phyloP scores from a whole-genome alignment of 2,888 invertebrate species.

The Chrysomela aeneicollis region DNA sequence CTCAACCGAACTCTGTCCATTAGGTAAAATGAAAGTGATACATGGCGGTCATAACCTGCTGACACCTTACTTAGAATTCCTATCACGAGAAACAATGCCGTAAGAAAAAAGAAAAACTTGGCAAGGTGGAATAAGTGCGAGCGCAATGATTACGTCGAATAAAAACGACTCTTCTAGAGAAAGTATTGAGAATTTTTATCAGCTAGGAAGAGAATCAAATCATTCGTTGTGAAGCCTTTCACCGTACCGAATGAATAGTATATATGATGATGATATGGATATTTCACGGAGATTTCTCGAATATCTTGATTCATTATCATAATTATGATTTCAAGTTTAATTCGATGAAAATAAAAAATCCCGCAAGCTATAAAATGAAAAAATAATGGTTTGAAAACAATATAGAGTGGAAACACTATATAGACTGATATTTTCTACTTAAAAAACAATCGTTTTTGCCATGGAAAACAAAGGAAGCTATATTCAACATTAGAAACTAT shows the following conservation, averaged over 20 bases:
- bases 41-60: not conserved
- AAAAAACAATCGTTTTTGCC: too few relatives aligned
- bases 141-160: slow-evolving; percentile 15
- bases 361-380: too few relatives aligned
- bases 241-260: slow-evolving; percentile 11
- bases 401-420: too few relatives aligned
- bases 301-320: slow-evolving; percentile 13
- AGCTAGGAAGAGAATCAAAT: slow-evolving; percentile 16
- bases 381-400: too few relatives aligned
- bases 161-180: slow-evolving; percentile 27
- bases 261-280: not conserved
- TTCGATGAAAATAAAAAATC: not conserved
- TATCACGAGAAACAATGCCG: not conserved
- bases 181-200: slow-evolving; percentile 28
- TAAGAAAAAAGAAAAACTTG: not conserved
- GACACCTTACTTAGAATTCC: not conserved
- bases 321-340: slow-evolving; percentile 9
- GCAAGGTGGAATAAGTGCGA: not conserved
- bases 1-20: not conserved
- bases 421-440: too few relatives aligned
- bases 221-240: slow-evolving; percentile 23
- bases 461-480: too few relatives aligned
- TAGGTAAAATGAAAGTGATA: not conserved
- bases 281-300: slow-evolving; percentile 14
- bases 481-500: too few relatives aligned